Evolutionary conservation across 2,797 vertebrate species (phyloP).

Genomic region (Crocodylus rhombifer): DNA sequence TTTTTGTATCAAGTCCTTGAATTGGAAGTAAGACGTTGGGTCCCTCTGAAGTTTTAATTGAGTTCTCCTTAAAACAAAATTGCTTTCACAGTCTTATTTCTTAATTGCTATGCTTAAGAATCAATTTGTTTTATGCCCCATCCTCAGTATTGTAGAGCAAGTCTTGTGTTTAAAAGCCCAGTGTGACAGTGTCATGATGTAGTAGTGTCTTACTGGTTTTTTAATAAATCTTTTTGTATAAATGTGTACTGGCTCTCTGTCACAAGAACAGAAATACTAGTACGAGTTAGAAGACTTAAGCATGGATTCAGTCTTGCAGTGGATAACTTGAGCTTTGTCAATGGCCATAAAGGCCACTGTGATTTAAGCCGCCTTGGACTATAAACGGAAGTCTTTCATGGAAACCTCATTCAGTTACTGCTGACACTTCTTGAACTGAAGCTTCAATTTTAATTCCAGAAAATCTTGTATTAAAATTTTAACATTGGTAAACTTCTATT

Average conservation of each 20-base stretch:
- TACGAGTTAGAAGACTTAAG: background rate
- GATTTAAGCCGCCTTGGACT: background rate
- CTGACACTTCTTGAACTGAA: background rate
- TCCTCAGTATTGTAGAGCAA: conserved; percentile 82
- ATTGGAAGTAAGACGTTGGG: conserved; percentile 85
- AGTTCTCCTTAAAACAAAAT: conserved; percentile 84
- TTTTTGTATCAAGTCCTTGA: conserved; percentile 85
- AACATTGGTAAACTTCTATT: background rate
- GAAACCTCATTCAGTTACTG: background rate
- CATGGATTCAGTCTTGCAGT: background rate
- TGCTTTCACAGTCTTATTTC: conserved; percentile 87
- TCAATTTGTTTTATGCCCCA: conserved; percentile 81
- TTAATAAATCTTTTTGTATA: conserved; percentile 90
- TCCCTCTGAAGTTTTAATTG: conserved; percentile 85
- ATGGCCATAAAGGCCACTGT: background rate
- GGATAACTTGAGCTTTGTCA: background rate
- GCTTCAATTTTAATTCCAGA: background rate
- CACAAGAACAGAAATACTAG: conserved; percentile 26
- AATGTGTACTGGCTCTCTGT: conserved; percentile 69
- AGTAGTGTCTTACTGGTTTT: conserved; percentile 86
- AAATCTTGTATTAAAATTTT: background rate
- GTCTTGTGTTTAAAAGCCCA: conserved; percentile 86
- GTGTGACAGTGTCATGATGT: conserved; percentile 87
- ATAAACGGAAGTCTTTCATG: background rate
- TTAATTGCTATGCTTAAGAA: conserved; percentile 85